phyloP scores from a whole-genome alignment of 2,888 invertebrate genomes.

The Pyrrhosoma nymphula region DNA sequence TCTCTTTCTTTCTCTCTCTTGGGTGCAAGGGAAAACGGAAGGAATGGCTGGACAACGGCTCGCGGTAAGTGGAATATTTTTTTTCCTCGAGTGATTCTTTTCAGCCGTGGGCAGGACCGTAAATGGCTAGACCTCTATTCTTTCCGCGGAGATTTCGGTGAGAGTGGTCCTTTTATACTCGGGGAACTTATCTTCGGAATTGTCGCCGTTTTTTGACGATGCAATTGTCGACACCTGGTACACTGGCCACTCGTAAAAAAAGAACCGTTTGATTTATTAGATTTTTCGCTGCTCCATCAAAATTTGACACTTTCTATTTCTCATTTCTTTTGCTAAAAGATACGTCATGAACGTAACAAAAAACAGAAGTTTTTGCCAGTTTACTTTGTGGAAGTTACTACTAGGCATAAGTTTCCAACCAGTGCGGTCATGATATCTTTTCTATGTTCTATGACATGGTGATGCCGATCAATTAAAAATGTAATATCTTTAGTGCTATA shows the following conservation, averaged over 20 bases:
- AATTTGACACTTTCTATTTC: neutral
- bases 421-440: too few species aligned
- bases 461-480: too few species aligned
- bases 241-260: neutral
- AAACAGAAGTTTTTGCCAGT: too few species aligned
- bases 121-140: neutral
- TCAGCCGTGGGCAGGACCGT: neutral
- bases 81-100: neutral
- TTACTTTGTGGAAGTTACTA: too few species aligned
- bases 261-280: neutral
- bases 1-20: neutral
- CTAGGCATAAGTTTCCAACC: too few species aligned
- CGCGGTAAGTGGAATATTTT: neutral
- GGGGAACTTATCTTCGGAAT: neutral
- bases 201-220: neutral
- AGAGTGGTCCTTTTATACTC: neutral
- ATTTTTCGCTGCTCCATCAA: neutral
- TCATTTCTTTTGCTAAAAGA: neutral
- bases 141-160: neutral
- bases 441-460: too few species aligned
- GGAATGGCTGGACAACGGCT: constrained; percentile 45
- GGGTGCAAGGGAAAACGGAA: neutral
- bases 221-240: neutral
- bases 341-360: too few species aligned
- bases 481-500: too few species aligned